phyloP scores from a whole-genome alignment of 2,888 invertebrate species.

The Chydorus sphaericus region DNA sequence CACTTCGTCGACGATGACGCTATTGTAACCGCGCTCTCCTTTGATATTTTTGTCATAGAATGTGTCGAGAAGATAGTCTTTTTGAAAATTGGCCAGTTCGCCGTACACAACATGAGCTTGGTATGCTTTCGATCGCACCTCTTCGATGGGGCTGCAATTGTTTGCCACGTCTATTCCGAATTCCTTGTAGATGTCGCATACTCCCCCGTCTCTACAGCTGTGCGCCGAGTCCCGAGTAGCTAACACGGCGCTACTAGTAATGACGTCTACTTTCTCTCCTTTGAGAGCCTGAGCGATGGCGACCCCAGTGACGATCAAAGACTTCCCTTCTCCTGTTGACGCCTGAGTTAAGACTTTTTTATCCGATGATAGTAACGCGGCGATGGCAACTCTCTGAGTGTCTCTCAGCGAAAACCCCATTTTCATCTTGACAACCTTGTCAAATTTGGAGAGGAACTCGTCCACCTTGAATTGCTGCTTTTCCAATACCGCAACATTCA shows the following conservation, averaged over 20 bases:
- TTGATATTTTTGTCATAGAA: background rate
- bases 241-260: constrained; percentile 27
- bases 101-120: background rate
- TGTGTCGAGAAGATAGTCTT: background rate
- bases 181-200: background rate
- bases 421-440: constrained; percentile 17
- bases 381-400: constrained; percentile 23
- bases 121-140: background rate
- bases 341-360: constrained; percentile 24
- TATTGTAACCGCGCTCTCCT: constrained; percentile 18
- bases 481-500: background rate
- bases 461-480: background rate
- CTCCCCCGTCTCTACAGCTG: constrained; percentile 16
- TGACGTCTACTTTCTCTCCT: constrained; percentile 24
- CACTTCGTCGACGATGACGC: constrained; percentile 30
- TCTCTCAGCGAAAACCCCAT: constrained; percentile 20
- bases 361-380: constrained; percentile 19
- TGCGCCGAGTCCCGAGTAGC: constrained; percentile 23
- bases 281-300: constrained; percentile 24
- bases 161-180: background rate
- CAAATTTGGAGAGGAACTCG: background rate
- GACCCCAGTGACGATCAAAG: constrained; percentile 25
- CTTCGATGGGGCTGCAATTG: background rate
- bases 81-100: background rate
- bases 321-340: constrained; percentile 30